Evolutionary conservation across 2,113 vertebrate species (phyloP), one percentile per base, ranked within the genome.

Genomic region (Syngnathoides biaculeatus): DNA sequence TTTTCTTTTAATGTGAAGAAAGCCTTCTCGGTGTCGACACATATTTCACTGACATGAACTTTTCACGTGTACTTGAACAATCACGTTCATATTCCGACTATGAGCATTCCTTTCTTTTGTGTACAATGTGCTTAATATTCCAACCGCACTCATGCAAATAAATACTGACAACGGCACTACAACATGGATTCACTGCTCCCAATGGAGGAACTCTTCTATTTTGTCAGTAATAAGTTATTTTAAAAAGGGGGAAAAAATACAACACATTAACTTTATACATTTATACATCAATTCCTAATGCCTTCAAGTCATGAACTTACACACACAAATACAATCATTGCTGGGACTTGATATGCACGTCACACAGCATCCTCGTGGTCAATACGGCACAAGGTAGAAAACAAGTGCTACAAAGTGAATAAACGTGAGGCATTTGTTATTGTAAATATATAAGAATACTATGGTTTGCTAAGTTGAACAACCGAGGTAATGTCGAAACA

Each of bases 141-240:
- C 65, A 48, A 78, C 70, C 71, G 35, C 64, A 72, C 78, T 70
- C 86, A 89, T 87, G 86, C 87, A 87, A 84, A 86, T 74, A 87
- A 84, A 86, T 74, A 83, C 73, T 75, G 57, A 79, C 71, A 76
- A 73, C 53, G 7, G 48, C 22, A 45, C 71, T 45, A 82, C 69
- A 82, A 64, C 48, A 78, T 64, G 75, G 70, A 79, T 57, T 58
- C 63, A 72, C 48, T 64, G 74, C 67, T 38, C 56, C 64, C 64
- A 56, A 56, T 24, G 13, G 63, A 64, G 67, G 71, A 69, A 62
- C 73, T 55, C 43, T 74, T 78, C 75, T 26, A 69, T 75, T 72
- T 74, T 73, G 63, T 78, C 67, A 56, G 6, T 66, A 68, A 78
- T 73, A 69, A 78, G 75, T 68, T 61, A 72, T 42, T 42, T 42